These are phyloP conservation scores for Alligator sinensis DNA, from an alignment of 2,113 vertebrate genomes.

Conservation along the genomic window DNA sequence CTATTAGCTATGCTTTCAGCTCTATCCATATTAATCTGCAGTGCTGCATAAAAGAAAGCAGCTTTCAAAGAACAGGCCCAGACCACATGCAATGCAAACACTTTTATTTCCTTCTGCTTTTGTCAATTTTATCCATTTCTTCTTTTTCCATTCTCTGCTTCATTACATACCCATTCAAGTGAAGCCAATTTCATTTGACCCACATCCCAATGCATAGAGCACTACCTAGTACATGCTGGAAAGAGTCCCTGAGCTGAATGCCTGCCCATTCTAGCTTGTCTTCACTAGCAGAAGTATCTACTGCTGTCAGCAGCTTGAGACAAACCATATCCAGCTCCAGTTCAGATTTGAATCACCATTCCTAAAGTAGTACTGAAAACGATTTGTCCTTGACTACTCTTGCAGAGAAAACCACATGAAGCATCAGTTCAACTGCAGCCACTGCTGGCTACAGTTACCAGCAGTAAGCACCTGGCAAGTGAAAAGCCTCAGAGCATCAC, in stretches of 20 bases:
- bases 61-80: neutral
- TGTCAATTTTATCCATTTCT: neutral
- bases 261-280: neutral
- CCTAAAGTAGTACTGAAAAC: neutral
- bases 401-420: rapidly evolving
- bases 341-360: rapidly evolving
- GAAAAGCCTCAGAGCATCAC: neutral
- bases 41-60: neutral
- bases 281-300: neutral
- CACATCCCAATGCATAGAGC: rapidly evolving
- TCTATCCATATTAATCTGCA: neutral
- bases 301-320: neutral
- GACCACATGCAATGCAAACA: neutral
- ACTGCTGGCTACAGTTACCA: neutral
- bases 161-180: neutral
- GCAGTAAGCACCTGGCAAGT: rapidly evolving
- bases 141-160: neutral
- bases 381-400: neutral
- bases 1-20: neutral
- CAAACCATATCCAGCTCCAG: rapidly evolving
- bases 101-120: neutral
- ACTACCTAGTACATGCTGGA: neutral
- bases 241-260: neutral
- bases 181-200: neutral
- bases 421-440: neutral